phyloP scores from a whole-genome alignment of 2,113 vertebrate genomes.

The Tragelaphus scriptus region DNA sequence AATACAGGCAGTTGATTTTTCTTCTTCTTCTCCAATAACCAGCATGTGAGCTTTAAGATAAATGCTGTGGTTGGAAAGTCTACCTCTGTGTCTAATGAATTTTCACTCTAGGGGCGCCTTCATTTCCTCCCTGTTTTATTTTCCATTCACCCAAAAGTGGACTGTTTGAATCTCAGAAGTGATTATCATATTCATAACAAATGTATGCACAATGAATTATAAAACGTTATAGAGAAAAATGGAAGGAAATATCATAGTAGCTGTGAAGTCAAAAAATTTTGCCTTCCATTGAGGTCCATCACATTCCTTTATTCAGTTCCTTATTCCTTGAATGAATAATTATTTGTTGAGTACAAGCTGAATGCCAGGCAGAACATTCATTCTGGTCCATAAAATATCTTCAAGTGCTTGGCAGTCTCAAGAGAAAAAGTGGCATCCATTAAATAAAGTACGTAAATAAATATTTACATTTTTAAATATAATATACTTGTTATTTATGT shows the following conservation, averaged over 20 bases:
- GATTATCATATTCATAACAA: constrained; percentile 35
- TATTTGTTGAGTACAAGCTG: not conserved
- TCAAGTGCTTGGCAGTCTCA: not conserved
- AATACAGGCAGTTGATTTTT: not conserved
- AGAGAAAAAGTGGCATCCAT: not conserved
- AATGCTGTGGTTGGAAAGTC: not conserved
- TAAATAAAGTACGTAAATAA: not conserved
- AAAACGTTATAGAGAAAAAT: not conserved
- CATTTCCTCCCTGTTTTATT: not conserved
- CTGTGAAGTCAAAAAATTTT: not conserved
- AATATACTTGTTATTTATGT: not conserved
- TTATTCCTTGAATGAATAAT: not conserved
- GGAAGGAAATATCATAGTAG: not conserved
- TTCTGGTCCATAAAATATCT: not conserved
- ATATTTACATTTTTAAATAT: not conserved
- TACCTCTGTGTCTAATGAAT: constrained; percentile 31
- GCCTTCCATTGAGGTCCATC: not conserved
- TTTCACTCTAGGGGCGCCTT: not conserved
- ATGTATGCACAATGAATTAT: not conserved
- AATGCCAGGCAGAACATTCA: not conserved
- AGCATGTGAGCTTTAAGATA: constrained; percentile 27
- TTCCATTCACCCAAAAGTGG: constrained; percentile 5
- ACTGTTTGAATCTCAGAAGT: not conserved
- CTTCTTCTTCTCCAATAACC: not conserved
- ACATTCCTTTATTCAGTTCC: not conserved